Percentiles rank a stretch among this genome's conserved stretches.
These are phyloP conservation scores for Habrosyne pyritoides DNA, from an alignment of 2,888 invertebrate genomes.

Conservation along the genomic window DNA sequence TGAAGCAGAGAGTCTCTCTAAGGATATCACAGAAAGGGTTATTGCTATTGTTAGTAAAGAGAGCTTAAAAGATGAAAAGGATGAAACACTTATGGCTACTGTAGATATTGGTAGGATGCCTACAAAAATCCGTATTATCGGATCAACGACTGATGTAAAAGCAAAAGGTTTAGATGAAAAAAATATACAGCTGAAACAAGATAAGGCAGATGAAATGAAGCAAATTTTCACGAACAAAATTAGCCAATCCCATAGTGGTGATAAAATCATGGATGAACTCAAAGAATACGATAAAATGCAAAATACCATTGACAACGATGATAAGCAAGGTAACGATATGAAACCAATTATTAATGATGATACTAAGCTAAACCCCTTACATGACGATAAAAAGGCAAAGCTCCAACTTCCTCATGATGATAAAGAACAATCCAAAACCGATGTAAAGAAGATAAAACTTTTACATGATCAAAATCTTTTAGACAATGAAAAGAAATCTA, in stretches of 20 bases:
- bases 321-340: no score
- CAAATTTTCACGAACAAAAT: background rate
- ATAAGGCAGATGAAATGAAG: background rate
- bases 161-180: background rate
- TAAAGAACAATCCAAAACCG: no score
- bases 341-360: background rate
- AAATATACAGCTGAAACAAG: background rate
- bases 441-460: no score
- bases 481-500: background rate
- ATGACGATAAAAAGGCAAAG: background rate
- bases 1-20: slow-evolving; percentile 14
- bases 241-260: background rate
- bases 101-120: slow-evolving; percentile 25
- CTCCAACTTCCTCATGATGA: no score
- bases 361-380: background rate
- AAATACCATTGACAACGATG: background rate
- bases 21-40: slow-evolving; percentile 12
- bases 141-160: background rate
- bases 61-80: slow-evolving; percentile 18
- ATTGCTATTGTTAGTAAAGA: slow-evolving; percentile 13
- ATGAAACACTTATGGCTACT: slow-evolving; percentile 25
- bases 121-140: background rate
- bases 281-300: background rate
- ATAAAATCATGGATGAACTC: background rate
- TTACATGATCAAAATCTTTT: no score